phyloP scores from a whole-genome alignment of 30 jellyfish, hydroid and myxozoan genomes.

The Hydra vulgaris region DNA sequence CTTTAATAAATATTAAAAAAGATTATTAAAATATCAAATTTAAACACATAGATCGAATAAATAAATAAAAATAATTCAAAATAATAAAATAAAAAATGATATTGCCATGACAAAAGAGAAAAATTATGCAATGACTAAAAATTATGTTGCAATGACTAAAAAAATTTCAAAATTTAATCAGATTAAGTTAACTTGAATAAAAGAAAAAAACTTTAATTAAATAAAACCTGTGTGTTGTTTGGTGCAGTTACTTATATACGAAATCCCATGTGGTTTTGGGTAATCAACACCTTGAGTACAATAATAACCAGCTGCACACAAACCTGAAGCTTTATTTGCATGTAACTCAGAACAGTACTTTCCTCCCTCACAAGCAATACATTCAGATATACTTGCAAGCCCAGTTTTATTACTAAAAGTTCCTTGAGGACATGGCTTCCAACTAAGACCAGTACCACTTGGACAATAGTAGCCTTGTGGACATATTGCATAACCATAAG shows the following conservation, averaged over 20 bases:
- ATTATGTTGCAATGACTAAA: too few species aligned
- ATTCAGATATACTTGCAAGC: slow-evolving; percentile 42
- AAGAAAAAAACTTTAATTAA: too few species aligned
- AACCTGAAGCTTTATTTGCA: slow-evolving; percentile 50
- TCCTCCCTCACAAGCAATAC: slow-evolving; percentile 80
- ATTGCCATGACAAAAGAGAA: too few species aligned
- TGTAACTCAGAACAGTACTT: slow-evolving; percentile 54
- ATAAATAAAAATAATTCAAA: too few species aligned
- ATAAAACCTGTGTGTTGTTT: slow-evolving; percentile 15
- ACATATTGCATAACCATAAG: slow-evolving; percentile 70
- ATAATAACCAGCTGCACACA: slow-evolving; percentile 79
- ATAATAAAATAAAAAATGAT: too few species aligned
- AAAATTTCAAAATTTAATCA: too few species aligned
- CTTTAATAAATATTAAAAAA: too few species aligned
- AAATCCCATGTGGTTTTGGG: slow-evolving; percentile 37
- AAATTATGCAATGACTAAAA: too few species aligned
- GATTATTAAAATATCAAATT: too few species aligned
- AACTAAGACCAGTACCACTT: slow-evolving; percentile 60
- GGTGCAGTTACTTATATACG: not conserved
- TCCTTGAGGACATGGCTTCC: slow-evolving; percentile 96
- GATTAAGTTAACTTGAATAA: too few species aligned
- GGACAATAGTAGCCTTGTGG: slow-evolving; percentile 96
- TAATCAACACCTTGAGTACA: slow-evolving; percentile 87
- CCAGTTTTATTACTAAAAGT: slow-evolving; percentile 88
- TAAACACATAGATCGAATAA: too few species aligned